Percentiles rank a stretch among this genome's conserved stretches.
These are phyloP conservation scores for Harpagifer antarcticus DNA, from an alignment of 2,797 vertebrate species.

Conservation along the genomic window DNA sequence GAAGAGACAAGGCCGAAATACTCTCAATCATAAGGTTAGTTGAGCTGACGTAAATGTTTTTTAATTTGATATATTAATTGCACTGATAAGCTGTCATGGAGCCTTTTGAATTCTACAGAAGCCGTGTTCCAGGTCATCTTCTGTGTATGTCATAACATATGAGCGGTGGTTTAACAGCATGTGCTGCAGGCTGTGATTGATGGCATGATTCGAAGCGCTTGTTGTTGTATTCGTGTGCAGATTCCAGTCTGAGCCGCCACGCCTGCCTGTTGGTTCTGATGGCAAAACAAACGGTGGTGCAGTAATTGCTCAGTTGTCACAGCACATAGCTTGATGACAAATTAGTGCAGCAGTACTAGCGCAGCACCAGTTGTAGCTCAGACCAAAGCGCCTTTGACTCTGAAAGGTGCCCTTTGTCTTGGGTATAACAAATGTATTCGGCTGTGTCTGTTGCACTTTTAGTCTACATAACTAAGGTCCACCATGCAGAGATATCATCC, in stretches of 20 bases:
- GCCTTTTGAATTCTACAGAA: slow-evolving; percentile 41
- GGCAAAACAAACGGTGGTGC: slow-evolving; percentile 80
- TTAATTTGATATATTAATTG: slow-evolving; percentile 4
- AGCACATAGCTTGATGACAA: slow-evolving; percentile 76
- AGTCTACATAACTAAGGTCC: slow-evolving; percentile 53
- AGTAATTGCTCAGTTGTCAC: slow-evolving; percentile 84
- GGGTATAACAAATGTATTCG: slow-evolving; percentile 68
- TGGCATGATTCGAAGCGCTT: slow-evolving; percentile 47
- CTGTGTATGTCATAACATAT: slow-evolving; percentile 33
- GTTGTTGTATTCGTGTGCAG: slow-evolving; percentile 54
- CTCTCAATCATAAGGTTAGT: slow-evolving; percentile 27
- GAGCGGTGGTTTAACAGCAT: slow-evolving; percentile 49
- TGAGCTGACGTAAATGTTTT: slow-evolving; percentile 16
- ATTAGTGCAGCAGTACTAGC: slow-evolving; percentile 77
- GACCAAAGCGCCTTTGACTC: slow-evolving; percentile 68
- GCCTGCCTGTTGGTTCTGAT: slow-evolving; percentile 74
- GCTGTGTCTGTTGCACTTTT: slow-evolving; percentile 62
- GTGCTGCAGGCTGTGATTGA: slow-evolving; percentile 65
- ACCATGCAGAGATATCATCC: slow-evolving; percentile 39
- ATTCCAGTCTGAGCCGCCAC: slow-evolving; percentile 57
- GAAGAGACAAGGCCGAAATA: background rate
- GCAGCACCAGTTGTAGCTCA: slow-evolving; percentile 64
- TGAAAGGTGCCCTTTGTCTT: slow-evolving; percentile 78
- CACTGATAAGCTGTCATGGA: slow-evolving; percentile 16
- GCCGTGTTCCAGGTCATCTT: slow-evolving; percentile 37